These are phyloP conservation scores for Ondatra zibethicus DNA, from an alignment of 2,113 vertebrate species.

Conservation along the genomic window DNA sequence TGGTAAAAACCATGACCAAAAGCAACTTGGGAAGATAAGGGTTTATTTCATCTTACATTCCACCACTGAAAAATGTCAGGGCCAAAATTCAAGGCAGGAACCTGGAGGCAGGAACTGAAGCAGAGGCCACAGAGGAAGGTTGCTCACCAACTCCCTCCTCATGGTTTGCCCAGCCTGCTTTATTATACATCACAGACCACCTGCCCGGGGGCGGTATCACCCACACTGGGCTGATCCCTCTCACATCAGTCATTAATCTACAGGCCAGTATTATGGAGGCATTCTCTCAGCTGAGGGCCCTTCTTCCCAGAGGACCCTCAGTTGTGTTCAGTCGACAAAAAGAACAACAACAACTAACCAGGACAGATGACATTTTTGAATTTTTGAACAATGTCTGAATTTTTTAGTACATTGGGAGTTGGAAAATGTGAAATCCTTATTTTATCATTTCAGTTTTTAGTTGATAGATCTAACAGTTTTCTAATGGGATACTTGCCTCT, in stretches of 20 bases:
- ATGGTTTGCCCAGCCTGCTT: not conserved
- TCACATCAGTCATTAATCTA: not conserved
- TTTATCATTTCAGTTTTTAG: not conserved
- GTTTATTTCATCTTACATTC: not conserved
- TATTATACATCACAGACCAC: not conserved
- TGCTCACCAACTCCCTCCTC: not conserved
- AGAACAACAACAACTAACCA: not conserved
- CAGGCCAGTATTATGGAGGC: not conserved
- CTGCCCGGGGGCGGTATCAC: too few species aligned
- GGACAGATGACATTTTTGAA: not conserved
- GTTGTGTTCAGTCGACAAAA: not conserved
- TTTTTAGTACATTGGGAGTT: constrained; percentile 19
- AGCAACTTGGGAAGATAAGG: not conserved
- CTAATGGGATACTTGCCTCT: not conserved
- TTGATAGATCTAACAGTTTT: constrained; percentile 1
- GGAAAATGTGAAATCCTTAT: not conserved
- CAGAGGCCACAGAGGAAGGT: not conserved
- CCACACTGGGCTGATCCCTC: not conserved
- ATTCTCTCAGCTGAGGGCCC: not conserved
- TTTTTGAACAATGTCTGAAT: not conserved
- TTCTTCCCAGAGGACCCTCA: not conserved
- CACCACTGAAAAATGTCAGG: not conserved
- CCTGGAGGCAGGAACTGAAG: not conserved
- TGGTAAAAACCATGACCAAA: not conserved
- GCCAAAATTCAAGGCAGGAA: not conserved